Base-by-base conservation (phyloP, 2,113 vertebrate genomes). In the Ammodytes marinus region DNA sequence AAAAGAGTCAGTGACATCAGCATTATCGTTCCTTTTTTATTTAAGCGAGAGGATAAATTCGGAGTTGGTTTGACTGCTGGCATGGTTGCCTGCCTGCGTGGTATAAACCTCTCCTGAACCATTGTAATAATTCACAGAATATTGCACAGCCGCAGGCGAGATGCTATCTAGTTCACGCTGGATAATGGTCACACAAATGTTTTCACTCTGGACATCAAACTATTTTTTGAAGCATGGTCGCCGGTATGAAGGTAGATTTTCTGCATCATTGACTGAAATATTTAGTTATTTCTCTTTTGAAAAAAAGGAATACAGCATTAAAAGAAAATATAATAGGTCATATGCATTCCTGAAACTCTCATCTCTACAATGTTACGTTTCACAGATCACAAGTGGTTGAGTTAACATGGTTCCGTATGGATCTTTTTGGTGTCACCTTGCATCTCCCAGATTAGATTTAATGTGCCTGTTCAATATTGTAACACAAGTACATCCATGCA, bases 151-250 rank as follows among this genome's bases (percentile, higher is more conserved):
- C 42, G 49, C 70, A 65, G 77, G 79, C 83, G 77, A 74, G 83
- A 87, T 78, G 79, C 53, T 59, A 74, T 86, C 66, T 65, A 57
- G 69, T 71, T 79, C 77, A 52, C 47, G 45, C 37, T 53, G 83
- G 49, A 67, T 86, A 74, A 89, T 83, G 74, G 84, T 69, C 85
- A 79, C 59, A 19, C 10, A 86, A 80, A 77, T 49, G 58, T 68
- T 84, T 84, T 84, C 80, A 86, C 69, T 85, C 66, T 43, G 68
- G 72, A 80, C 85, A 70, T 90, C 84, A 91, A 87, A 81, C 73
- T 69, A 72, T 86, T 73, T 84, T 74, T 52, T 69, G 85, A 78
- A 68, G 54, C 71, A 80, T 72, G 71, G 77, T 65, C 10, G 27
- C 77, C 53, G 43, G n/a, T 58, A 37, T 17, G 53, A 59, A 84